Evolutionary conservation across 2,797 vertebrate genomes (phyloP), one percentile per base, ranked within the genome.

Genomic region (Sphaeramia orbicularis): DNA sequence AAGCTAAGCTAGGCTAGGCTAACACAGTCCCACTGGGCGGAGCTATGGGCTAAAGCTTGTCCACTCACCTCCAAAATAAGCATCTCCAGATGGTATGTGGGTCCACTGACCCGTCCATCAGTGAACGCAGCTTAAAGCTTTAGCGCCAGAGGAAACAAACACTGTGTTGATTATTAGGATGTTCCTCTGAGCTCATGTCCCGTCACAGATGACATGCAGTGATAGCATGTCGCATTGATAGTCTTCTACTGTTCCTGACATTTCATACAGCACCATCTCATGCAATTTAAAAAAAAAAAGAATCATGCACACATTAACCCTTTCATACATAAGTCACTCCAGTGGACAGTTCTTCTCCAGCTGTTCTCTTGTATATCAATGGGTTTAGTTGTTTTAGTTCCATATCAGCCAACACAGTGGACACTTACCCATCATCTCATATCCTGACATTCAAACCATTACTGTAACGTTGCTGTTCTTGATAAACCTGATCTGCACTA

Each of bases 1-100:
- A 32, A 32, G 55, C 48, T 65, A 41, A 16, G 58, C 71, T 76
- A 62, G 41, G 61, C 61, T 81, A 72, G 48, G 18, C n/a, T 27
- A 12, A 24, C 21, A 7, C 10, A 36, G 38, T 45, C 30, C 52
- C 38, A 67, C 50, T 24, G 47, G 32, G 24, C 19, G 21, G 64
- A n/a, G 58, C 50, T 57, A 70, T 47, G 38, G 1, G 36, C 57
- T 69, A 18, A 27, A 37, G 49, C 63, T 61, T 73, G 32, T 63
- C 53, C 37, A 48, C 68, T 65, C 74, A 57, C 60, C 65, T 64
- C 27, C 54, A 65, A 70, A 82, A 58, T 53, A 75, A 83, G 72
- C 71, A 60, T 75, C 54, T 90, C 78, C 91, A 90, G 87, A 85
- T 89, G 81, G 78, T 73, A 86, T 65, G 51, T 86, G 76, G 78